phyloP scores from a whole-genome alignment of 2,113 vertebrate species.

The Tetraodon nigroviridis region DNA sequence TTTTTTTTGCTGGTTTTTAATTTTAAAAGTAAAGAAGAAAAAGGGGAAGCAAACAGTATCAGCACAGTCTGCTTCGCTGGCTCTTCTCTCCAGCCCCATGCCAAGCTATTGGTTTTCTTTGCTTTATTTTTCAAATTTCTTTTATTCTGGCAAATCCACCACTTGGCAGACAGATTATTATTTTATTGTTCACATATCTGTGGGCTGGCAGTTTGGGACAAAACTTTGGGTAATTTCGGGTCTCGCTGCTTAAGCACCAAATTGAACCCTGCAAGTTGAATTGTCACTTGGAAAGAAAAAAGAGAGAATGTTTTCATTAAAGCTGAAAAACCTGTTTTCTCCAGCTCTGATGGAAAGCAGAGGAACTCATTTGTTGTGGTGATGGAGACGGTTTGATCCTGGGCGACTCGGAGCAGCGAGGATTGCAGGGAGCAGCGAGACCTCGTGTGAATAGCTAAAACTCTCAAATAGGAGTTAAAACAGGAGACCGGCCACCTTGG shows the following conservation, averaged over 20 bases:
- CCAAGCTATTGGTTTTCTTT: slow-evolving; percentile 2
- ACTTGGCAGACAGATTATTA: slow-evolving; percentile 15
- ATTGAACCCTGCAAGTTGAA: slow-evolving; percentile 35
- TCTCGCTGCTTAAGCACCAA: not conserved
- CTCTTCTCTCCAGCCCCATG: not conserved
- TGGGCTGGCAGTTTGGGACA: not conserved
- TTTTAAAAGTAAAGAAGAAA: not conserved
- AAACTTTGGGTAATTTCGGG: slow-evolving; percentile 12
- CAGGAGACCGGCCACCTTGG: too few species aligned
- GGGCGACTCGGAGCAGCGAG: too few species aligned
- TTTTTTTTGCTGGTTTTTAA: not conserved
- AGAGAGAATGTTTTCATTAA: slow-evolving; percentile 19
- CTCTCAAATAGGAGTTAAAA: too few species aligned
- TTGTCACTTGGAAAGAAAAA: slow-evolving; percentile 13
- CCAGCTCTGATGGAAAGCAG: too few species aligned
- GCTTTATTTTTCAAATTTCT: too few species aligned
- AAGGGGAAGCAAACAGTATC: not conserved
- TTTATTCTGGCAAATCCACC: not conserved
- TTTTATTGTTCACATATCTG: slow-evolving; percentile 17
- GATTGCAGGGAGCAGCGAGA: too few species aligned
- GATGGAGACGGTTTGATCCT: too few species aligned
- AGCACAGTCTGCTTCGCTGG: not conserved
- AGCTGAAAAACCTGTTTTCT: slow-evolving; percentile 10
- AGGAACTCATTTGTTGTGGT: too few species aligned
- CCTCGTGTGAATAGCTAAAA: too few species aligned